A percentile compares a stretch with the other conserved stretches of the same genome.
phyloP scores from a whole-genome alignment of 2,797 vertebrate genomes.

The Australoheros facetus region DNA sequence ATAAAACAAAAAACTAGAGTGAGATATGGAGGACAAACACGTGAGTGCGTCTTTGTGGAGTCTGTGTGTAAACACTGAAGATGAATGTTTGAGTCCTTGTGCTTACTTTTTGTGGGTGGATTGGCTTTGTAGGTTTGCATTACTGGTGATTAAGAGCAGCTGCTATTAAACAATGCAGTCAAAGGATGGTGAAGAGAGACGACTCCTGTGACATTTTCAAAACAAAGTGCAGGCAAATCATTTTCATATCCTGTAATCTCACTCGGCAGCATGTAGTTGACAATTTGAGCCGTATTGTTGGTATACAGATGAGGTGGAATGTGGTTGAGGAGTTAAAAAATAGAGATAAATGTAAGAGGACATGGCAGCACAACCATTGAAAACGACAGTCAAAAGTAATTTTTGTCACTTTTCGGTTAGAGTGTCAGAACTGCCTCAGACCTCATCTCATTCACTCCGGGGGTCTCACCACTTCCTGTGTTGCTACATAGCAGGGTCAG shows the following conservation, averaged over 20 bases:
- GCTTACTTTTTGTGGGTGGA: neutral
- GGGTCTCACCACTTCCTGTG: slow-evolving; percentile 42
- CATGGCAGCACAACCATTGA: slow-evolving; percentile 2
- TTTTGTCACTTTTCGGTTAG: slow-evolving; percentile 21
- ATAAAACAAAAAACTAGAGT: neutral
- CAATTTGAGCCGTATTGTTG: neutral
- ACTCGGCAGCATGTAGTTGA: neutral
- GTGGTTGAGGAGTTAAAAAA: neutral
- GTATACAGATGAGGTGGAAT: neutral
- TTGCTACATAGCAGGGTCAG: slow-evolving; percentile 33
- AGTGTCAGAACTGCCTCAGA: slow-evolving; percentile 14
- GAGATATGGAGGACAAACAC: neutral
- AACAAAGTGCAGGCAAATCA: slow-evolving; percentile 62
- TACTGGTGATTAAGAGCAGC: slow-evolving; percentile 25
- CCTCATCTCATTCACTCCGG: slow-evolving; percentile 40
- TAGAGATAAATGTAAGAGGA: slow-evolving; percentile 8
- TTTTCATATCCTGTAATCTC: neutral
- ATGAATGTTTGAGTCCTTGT: neutral
- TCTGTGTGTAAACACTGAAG: too few relatives aligned
- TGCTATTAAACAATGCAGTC: slow-evolving; percentile 34
- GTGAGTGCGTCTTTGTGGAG: neutral
- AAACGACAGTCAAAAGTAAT: neutral
- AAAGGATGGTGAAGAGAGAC: slow-evolving; percentile 12
- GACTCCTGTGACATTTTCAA: slow-evolving; percentile 49
- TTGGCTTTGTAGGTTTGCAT: slow-evolving; percentile 17